Evolutionary conservation across 1,140 invertebrate genomes (phyloP).

Genomic region (Zaprionus ghesquierei): DNA sequence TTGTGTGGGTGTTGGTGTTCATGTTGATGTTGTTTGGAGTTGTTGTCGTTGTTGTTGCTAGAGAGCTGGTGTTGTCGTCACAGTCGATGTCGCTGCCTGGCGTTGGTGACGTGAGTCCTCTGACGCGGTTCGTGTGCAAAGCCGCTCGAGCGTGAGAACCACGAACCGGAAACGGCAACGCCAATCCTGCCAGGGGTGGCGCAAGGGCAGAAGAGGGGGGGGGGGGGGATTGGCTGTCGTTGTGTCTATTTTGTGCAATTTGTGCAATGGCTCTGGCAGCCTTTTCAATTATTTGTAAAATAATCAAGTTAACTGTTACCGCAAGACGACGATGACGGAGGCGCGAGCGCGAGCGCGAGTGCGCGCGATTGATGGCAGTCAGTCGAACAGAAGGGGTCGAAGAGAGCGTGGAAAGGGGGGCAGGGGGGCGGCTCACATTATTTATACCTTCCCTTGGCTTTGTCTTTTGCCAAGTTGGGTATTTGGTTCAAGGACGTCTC

Average conservation of each 20-base stretch:
- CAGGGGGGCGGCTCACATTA: slow-evolving; percentile 8
- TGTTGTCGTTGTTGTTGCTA: slow-evolving; percentile 28
- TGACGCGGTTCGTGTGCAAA: slow-evolving; percentile 25
- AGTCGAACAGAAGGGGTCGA: background rate
- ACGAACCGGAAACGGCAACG: slow-evolving; percentile 33
- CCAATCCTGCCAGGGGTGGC: slow-evolving; percentile 4
- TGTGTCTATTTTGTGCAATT: slow-evolving; percentile 65
- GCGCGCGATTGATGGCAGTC: background rate
- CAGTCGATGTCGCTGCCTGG: slow-evolving; percentile 23
- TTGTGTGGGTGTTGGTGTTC: slow-evolving; percentile 30
- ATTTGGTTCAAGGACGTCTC: slow-evolving; percentile 71
- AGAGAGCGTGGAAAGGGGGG: background rate
- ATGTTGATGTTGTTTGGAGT: slow-evolving; percentile 23
- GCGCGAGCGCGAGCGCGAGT: no score
- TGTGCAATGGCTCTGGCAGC: slow-evolving; percentile 54
- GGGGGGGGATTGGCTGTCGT: background rate
- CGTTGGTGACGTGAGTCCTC: slow-evolving; percentile 39
- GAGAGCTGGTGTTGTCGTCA: slow-evolving; percentile 70
- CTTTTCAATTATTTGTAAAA: slow-evolving; percentile 80
- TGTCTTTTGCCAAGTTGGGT: slow-evolving; percentile 23
- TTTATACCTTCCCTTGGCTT: slow-evolving; percentile 18
- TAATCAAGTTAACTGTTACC: slow-evolving; percentile 77
- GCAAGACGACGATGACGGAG: slow-evolving; percentile 21
- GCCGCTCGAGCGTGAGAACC: slow-evolving; percentile 30
- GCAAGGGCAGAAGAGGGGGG: background rate